These are phyloP conservation scores for Garrulus glandarius DNA, from an alignment of 2,797 vertebrate genomes.

Conservation along the genomic window DNA sequence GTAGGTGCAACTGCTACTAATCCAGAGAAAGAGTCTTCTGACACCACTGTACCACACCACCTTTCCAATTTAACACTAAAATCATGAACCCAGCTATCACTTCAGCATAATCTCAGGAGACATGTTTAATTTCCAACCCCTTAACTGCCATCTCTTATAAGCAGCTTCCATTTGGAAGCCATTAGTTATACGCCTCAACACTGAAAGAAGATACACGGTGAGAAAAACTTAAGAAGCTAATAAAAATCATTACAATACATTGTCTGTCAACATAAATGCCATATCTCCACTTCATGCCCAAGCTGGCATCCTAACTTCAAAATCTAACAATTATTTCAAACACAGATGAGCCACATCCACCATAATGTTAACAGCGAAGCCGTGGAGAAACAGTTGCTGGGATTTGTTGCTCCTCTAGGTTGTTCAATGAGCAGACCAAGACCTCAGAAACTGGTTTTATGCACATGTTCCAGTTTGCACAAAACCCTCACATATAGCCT, in stretches of 20 bases:
- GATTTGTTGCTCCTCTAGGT: background rate
- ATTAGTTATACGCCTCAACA: background rate
- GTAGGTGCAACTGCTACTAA: background rate
- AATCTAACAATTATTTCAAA: background rate
- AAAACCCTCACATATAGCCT: background rate
- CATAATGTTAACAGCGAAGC: background rate
- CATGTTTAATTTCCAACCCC: background rate
- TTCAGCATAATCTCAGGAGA: background rate
- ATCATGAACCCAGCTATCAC: background rate
- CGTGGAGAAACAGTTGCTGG: background rate
- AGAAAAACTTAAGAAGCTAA: background rate
- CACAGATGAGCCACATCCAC: background rate
- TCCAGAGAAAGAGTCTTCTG: background rate
- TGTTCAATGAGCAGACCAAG: background rate
- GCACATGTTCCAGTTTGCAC: background rate
- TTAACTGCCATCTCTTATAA: background rate
- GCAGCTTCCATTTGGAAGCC: background rate
- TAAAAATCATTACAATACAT: background rate
- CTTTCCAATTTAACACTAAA: background rate
- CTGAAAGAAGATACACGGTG: background rate
- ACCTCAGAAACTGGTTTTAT: background rate
- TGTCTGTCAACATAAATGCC: background rate
- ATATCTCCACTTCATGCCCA: background rate
- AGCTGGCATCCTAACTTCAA: background rate
- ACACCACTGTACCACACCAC: background rate